Base-by-base conservation (phyloP, 2,797 vertebrate genomes). In the Myotis myotis region DNA sequence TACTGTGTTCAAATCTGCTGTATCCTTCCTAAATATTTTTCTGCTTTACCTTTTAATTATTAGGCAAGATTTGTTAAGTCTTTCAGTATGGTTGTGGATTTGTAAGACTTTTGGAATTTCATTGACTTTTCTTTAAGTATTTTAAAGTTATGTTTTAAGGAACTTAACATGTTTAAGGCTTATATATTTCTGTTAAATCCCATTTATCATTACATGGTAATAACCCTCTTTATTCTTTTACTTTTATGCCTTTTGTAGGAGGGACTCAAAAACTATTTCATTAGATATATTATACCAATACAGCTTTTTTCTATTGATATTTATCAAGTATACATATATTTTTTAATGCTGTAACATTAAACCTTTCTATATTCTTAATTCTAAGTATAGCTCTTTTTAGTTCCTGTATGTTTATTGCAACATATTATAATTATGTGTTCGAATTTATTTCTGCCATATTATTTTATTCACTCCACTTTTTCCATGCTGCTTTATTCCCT, bases 11-110 rank as follows among this genome's bases (percentile, higher is more conserved):
- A 89, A 1, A 68, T 87, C 6, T 71, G 20, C 33, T 87, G 0
- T 78, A 44, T 62, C 47, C n/a, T 93, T 88, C 68, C 51, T 88
- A 74, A 81, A 16, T 74, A 78, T 85, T 87, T 81, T 84, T 93
- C 33, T 71, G 22, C 36, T 94, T 93, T 55, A 44, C 28, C 23
- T 91, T 80, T 91, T 87, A 49, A 5, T 64, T 60, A 79, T 60
- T 78, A 49, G 19, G 53, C 53, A 15, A 66, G 17, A 57, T 23
- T 0, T 75, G 2, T 89, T 78, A 76, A 47, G 62, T 74, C 15
- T 85, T 5, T 60, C 2, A 57, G 25, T 28, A 20, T 81, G 28
- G 64, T 55, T 71, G 20, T 76, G 20, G 25, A 70, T 85, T 86
- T 82, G 8, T 41, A 28, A 41, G 53, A 44, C 51, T 74, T 55